These are phyloP conservation scores for Anisognathus igniventris DNA, from an alignment of 2,797 vertebrate species.

Conservation along the genomic window DNA sequence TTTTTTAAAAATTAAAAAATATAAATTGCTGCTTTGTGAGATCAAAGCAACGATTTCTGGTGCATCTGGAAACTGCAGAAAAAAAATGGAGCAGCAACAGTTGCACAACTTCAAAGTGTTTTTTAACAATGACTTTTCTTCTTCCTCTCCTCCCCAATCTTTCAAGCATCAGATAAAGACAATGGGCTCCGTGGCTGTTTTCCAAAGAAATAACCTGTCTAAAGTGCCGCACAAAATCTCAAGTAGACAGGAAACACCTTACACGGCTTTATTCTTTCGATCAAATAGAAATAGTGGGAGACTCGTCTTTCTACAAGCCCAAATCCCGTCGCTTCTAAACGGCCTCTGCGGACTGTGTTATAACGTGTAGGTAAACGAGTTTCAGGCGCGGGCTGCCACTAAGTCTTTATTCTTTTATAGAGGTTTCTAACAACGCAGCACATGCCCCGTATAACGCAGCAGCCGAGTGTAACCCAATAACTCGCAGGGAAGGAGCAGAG, in stretches of 20 bases:
- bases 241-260: conserved; percentile 33
- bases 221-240: neutral
- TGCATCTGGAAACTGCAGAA: conserved; percentile 63
- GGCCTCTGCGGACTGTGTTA: neutral
- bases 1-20: conserved; percentile 40
- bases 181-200: conserved; percentile 22
- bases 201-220: conserved; percentile 5
- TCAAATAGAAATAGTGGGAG: neutral
- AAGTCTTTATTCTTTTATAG: conserved; percentile 34
- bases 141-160: conserved; percentile 47
- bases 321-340: neutral
- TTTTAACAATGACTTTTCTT: conserved; percentile 59
- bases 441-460: neutral
- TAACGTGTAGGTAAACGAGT: conserved; percentile 6
- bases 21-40: conserved; percentile 65
- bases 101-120: conserved; percentile 58
- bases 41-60: conserved; percentile 71
- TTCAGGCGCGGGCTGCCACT: neutral
- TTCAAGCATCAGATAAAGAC: conserved; percentile 51
- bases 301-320: neutral
- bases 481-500: neutral
- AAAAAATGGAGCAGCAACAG: conserved; percentile 36
- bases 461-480: neutral
- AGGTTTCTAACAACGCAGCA: neutral
- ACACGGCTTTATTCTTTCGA: neutral